Evolutionary conservation across 1,140 invertebrate genomes (phyloP).

Genomic region (Bombus vancouverensis): DNA sequence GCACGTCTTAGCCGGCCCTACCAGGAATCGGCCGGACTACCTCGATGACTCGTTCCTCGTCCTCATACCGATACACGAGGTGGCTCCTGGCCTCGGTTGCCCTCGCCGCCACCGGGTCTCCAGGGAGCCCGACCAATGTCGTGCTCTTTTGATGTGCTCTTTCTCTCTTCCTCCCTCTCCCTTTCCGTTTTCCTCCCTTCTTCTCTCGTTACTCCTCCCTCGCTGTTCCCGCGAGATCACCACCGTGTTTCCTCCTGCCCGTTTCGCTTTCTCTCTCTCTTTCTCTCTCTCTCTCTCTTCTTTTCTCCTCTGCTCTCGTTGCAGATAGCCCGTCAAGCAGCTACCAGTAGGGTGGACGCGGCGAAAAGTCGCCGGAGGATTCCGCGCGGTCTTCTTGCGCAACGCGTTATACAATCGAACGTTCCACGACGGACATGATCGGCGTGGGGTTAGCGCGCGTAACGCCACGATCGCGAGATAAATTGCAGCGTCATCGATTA

Average conservation of each 20-base stretch:
- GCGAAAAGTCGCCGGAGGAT: constrained; percentile 33
- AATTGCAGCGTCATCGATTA: constrained; percentile 37
- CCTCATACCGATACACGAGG: constrained; percentile 60
- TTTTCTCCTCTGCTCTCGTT: background rate
- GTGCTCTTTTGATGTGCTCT: constrained; percentile 71
- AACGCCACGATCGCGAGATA: constrained; percentile 36
- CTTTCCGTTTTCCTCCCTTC: too few species aligned
- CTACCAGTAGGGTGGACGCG: background rate
- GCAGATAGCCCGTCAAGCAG: background rate
- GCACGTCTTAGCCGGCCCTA: constrained; percentile 76
- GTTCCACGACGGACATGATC: constrained; percentile 23
- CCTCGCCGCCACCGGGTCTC: constrained; percentile 67
- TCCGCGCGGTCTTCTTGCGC: constrained; percentile 50
- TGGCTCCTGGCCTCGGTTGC: constrained; percentile 58
- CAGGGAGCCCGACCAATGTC: constrained; percentile 70
- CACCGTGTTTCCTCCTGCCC: background rate
- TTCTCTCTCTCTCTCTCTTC: background rate
- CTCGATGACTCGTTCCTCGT: constrained; percentile 75
- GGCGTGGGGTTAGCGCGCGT: background rate
- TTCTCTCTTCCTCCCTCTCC: constrained; percentile 23
- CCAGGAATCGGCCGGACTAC: constrained; percentile 74
- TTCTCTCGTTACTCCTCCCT: background rate
- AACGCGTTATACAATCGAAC: constrained; percentile 63
- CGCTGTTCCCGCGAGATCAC: too few species aligned
- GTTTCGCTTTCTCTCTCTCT: background rate